Percentiles rank a stretch among this genome's conserved stretches.
These are phyloP conservation scores for Scomberomorus guttatus DNA, from an alignment of 2,797 vertebrate genomes.

Conservation along the genomic window DNA sequence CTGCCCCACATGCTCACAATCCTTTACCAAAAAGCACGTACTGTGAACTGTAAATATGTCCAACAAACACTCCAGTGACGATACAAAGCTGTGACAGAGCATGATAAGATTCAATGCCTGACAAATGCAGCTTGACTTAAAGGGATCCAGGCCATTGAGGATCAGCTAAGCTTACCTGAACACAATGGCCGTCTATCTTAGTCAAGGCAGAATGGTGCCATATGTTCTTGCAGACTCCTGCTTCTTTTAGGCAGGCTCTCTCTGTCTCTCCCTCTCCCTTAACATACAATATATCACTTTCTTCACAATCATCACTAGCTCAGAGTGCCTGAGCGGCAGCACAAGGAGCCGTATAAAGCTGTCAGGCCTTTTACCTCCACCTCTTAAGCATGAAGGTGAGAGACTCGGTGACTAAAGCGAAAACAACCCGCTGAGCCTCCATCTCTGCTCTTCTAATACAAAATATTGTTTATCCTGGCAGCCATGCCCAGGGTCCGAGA, in stretches of 20 bases:
- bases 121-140: conserved; percentile 60
- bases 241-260: conserved; percentile 26
- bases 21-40: conserved; percentile 47
- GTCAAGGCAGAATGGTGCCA: conserved; percentile 66
- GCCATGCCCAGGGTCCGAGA: conserved; percentile 51
- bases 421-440: conserved; percentile 64
- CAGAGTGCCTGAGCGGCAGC: conserved; percentile 62
- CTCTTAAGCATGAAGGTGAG: conserved; percentile 66
- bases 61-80: conserved; percentile 44
- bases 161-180: conserved; percentile 64
- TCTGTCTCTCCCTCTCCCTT: conserved; percentile 26
- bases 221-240: conserved; percentile 56
- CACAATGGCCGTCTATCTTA: conserved; percentile 68
- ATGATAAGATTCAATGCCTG: conserved; percentile 66
- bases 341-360: conserved; percentile 70
- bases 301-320: conserved; percentile 50
- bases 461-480: conserved; percentile 85
- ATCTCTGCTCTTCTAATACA: conserved; percentile 63
- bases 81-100: conserved; percentile 48
- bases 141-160: conserved; percentile 67
- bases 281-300: conserved; percentile 50
- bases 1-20: conserved; percentile 30
- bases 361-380: conserved; percentile 58
- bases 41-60: conserved; percentile 67
- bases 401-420: conserved; percentile 58